Conservation (phyloP, 2,797 vertebrate genomes). For the Rachycentron canadum region DNA sequence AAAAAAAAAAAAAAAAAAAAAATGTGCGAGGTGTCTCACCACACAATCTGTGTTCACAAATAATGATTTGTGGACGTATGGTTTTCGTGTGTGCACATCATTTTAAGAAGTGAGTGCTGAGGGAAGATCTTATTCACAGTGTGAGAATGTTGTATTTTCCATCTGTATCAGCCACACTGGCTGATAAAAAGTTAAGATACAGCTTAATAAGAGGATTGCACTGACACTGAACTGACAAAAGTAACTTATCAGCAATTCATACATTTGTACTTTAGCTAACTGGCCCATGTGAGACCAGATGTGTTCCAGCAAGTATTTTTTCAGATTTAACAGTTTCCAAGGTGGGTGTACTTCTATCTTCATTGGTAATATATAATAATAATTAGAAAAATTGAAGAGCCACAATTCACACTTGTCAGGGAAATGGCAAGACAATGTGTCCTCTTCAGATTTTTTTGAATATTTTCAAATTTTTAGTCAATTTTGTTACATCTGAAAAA, state of each 20-base stretch:
- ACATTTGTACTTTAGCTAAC: not conserved
- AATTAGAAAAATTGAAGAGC: too few species aligned
- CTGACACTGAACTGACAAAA: not conserved
- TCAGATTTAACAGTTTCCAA: not conserved
- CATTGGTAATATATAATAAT: too few species aligned
- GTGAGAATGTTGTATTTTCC: not conserved
- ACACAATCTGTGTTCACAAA: too few species aligned
- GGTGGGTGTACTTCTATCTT: not conserved
- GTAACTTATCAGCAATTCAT: not conserved
- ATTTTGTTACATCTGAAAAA: slow-evolving; percentile 12
- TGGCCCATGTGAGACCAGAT: not conserved
- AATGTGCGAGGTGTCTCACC: too few species aligned
- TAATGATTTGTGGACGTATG: not conserved
- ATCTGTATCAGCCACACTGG: not conserved
- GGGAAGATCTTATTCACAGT: slow-evolving; percentile 6
- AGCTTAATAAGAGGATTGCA: not conserved
- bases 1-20: too few species aligned
- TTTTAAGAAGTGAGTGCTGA: slow-evolving; percentile 31
- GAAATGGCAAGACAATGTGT: not conserved
- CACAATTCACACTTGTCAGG: too few species aligned
- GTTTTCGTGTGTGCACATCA: slow-evolving; percentile 4
- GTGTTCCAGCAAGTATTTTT: not conserved
- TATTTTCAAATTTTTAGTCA: slow-evolving; percentile 31
- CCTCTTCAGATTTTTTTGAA: slow-evolving; percentile 18
- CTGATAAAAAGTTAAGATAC: not conserved